Evolutionary conservation across 2,888 invertebrate species (phyloP).

Genomic region (Catocala fraxini): DNA sequence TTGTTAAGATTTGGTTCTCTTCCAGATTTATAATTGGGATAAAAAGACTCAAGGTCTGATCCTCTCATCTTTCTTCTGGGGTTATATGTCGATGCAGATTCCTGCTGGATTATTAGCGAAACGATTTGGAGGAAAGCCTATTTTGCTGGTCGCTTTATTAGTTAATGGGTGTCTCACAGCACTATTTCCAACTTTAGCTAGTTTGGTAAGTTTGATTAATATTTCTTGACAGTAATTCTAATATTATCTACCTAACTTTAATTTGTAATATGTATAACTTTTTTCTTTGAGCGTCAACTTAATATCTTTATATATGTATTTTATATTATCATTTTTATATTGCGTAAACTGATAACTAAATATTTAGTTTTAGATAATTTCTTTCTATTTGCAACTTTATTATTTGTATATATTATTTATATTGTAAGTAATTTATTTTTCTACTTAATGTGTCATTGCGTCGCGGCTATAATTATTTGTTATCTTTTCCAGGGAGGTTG

Average conservation of each 20-base stretch:
- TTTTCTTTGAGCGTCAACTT: too few relatives aligned
- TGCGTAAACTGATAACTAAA: too few relatives aligned
- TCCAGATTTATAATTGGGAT: conserved; percentile 86
- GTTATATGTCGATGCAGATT: conserved; percentile 91
- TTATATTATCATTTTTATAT: too few relatives aligned
- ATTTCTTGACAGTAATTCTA: too few relatives aligned
- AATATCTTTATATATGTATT: too few relatives aligned
- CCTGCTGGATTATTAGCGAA: conserved; percentile 92
- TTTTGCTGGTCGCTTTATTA: conserved; percentile 86
- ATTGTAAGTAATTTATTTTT: background rate
- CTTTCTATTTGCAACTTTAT: too few relatives aligned
- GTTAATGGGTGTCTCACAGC: conserved; percentile 88
- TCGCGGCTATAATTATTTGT: background rate
- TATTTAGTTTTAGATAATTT: too few relatives aligned
- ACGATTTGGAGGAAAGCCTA: conserved; percentile 92
- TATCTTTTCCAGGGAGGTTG: conserved; percentile 78
- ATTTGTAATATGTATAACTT: too few relatives aligned
- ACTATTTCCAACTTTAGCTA: conserved; percentile 87
- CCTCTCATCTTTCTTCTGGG: conserved; percentile 93
- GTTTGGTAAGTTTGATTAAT: conserved; percentile 64
- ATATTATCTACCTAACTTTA: too few relatives aligned
- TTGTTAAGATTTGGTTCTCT: conserved; percentile 4
- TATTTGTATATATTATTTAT: too few relatives aligned
- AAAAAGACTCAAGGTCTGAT: conserved; percentile 87
- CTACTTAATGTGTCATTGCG: background rate